Evolutionary conservation across 2,113 vertebrate genomes (phyloP), one percentile per base, ranked within the genome.

Genomic region (Bombycilla garrulus): DNA sequence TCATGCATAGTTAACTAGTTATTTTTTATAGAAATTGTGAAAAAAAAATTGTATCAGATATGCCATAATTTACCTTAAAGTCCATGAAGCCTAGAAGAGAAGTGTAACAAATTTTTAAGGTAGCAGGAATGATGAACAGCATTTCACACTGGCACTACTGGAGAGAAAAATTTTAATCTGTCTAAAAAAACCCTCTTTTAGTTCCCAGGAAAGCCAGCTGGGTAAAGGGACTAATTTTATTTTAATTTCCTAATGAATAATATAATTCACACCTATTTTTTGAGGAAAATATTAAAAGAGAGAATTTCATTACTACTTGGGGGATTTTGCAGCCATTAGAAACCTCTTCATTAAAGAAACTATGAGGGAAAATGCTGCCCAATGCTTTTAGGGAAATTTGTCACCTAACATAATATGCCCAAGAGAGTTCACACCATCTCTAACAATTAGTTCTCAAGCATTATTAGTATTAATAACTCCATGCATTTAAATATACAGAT

Each of bases 151-250:
- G 53, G 73, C 50, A 92, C 60, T 83, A 57, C 24, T 24, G 40
- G 33, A 90, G 14, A 82, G 56, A 80, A 61, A 3, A 0, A 40
- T 86, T 93, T 65, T 64, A 24, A 20, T 71, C 45, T 79, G 67
- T 62, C 73, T 76, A 82, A 84, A 92, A 95, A 66, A 38, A 38
- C 10, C 0, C 18, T 26, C 15, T 48, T 17, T 36, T 51, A 64
- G 76, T 88, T 95, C 91, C 66, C 91, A 95, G 88, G 86, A 94
- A 91, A 95, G 88, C 64, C 45, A 91, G 45, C 17, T 73, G 51
- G 38, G 60, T 50, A 95, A 93, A 96, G 83, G 18, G 28, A 91
- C 16, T 62, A 2, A 72, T 61, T 64, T 36, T 29, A 56, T 57
- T 78, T 15, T 24, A 42, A 92, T 58, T 62, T 64, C 20, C 33